Percentiles rank a stretch among this genome's conserved stretches.
phyloP scores from a whole-genome alignment of 2,888 invertebrate genomes.

The Metopia argyrocephala region DNA sequence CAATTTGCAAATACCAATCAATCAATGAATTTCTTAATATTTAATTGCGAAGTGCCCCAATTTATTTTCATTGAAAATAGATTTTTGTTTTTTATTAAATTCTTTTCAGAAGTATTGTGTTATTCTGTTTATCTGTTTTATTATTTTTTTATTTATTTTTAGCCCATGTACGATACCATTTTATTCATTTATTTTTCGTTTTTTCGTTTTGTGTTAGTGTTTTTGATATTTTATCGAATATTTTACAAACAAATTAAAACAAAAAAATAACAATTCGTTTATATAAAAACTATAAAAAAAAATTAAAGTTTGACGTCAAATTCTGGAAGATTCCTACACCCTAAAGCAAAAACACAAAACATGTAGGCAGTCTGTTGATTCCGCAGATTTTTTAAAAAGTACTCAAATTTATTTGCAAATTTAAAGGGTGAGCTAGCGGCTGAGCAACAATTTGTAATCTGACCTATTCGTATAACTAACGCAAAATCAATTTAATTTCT shows the following conservation, averaged over 20 bases:
- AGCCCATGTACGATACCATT: neutral
- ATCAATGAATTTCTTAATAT: constrained; percentile 23
- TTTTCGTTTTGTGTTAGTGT: constrained; percentile 11
- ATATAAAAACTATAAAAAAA: constrained; percentile 11
- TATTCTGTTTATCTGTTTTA: neutral
- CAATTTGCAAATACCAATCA: neutral
- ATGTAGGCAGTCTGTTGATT: too few species aligned
- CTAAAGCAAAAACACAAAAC: too few species aligned
- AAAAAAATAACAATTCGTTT: constrained; percentile 9
- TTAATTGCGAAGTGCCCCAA: constrained; percentile 1
- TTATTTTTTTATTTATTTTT: constrained; percentile 26
- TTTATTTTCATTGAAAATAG: constrained; percentile 1
- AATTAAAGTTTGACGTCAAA: constrained; percentile 36
- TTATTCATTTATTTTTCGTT: neutral
- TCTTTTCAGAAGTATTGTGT: neutral
- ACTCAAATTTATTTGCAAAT: too few species aligned
- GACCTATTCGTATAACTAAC: too few species aligned
- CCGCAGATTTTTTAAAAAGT: too few species aligned
- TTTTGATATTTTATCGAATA: constrained; percentile 7
- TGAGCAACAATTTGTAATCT: too few species aligned
- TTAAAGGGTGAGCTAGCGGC: too few species aligned
- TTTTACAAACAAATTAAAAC: constrained; percentile 4
- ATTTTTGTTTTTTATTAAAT: neutral
- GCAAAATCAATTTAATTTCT: too few species aligned
- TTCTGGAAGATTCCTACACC: too few species aligned